phyloP scores from a whole-genome alignment of 2,113 vertebrate species.

The Oceanites oceanicus region DNA sequence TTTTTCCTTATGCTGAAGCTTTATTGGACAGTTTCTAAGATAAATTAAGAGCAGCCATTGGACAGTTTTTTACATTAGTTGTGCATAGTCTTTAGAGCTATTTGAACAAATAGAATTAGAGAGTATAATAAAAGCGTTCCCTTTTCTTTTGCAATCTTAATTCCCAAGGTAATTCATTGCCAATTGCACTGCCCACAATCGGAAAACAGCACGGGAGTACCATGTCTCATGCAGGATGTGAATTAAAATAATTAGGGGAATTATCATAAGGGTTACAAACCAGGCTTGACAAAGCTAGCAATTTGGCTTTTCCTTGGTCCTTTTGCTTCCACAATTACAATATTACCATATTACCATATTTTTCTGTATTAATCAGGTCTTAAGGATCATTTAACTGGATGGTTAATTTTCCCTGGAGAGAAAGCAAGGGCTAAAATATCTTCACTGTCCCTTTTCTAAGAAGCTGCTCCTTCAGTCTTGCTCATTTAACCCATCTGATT shows the following conservation, averaged over 20 bases:
- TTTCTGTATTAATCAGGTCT: background rate
- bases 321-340: background rate
- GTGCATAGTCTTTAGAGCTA: background rate
- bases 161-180: background rate
- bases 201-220: background rate
- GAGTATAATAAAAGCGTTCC: background rate
- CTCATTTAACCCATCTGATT: background rate
- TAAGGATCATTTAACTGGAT: background rate
- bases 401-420: background rate
- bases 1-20: background rate
- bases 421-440: background rate
- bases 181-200: background rate
- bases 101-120: background rate
- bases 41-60: background rate
- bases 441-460: background rate
- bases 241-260: background rate
- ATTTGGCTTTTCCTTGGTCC: background rate
- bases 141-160: background rate
- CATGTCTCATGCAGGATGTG: background rate
- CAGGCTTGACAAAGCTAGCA: background rate
- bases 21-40: background rate
- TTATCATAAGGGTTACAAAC: background rate
- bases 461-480: background rate
- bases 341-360: background rate
- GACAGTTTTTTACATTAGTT: background rate